Evolutionary conservation across 2,888 invertebrate species (phyloP), one percentile per base, ranked within the genome.

Genomic region (Epiblema foenella): DNA sequence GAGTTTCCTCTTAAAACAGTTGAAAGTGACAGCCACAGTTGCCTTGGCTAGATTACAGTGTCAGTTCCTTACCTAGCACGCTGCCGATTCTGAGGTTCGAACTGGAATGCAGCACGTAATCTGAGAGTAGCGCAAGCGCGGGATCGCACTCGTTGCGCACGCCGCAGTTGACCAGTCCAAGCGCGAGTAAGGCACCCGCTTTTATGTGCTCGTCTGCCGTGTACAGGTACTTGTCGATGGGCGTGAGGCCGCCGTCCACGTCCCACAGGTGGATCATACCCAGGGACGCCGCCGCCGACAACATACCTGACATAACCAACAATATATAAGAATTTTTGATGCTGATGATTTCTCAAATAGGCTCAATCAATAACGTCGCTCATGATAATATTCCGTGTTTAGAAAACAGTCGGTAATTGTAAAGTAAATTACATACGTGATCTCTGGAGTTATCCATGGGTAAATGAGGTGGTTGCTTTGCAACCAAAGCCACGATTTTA

Each of bases 111-210:
- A 96, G 94, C 18, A 99, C 97, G 85, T 99, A 99, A 86, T 99
- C 99, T 0, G 98, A 97, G 0, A 99, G 94, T 70, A 99, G 93
- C 4, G 99, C 99, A 60, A 99, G 94, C 0, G 99, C 99, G 0
- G 99, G 99, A 89, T 99, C 99, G 84, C 99, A 99, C 84, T 99
- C 99, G 87, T 99, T 99, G 64, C 98, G 95, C 3, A 99, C 98
- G 37, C 99, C 98, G 83, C 98, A 98, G 87, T 99, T 99, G 17
- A 99, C 99, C 66, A 99, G 97, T 52, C 99, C 99, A 76, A 99
- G 96, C 0, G 99, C 99, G 42, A 99, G 91, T 51, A 99, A 89
- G 0, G 99, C 99, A 1, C 99, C 99, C 0, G 99, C 98, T 94
- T 99, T 99, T 76, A 99, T 98, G 87, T 98, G 97, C 83, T 99